These are phyloP conservation scores for Boloria selene DNA, from an alignment of 2,888 invertebrate species.

Conservation along the genomic window DNA sequence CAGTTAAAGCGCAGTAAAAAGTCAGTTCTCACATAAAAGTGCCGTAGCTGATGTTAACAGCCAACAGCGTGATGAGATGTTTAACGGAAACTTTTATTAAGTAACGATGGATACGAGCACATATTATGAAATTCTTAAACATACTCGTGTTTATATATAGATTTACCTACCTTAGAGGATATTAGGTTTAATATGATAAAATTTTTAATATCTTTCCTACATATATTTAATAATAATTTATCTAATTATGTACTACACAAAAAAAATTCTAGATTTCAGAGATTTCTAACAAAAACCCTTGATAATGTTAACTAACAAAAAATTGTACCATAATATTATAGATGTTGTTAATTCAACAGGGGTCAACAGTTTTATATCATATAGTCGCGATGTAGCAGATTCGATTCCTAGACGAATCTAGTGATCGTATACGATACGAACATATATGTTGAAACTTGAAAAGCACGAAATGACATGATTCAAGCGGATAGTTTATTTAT, in stretches of 20 bases:
- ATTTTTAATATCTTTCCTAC: conserved; percentile 26
- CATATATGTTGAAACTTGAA: too few relatives aligned
- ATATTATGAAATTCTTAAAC: conserved; percentile 23
- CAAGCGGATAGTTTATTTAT: too few relatives aligned
- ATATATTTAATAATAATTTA: too few relatives aligned
- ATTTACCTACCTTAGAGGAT: conserved; percentile 21
- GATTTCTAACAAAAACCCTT: too few relatives aligned
- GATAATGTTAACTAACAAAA: conserved; percentile 15
- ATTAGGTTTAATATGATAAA: conserved; percentile 38
- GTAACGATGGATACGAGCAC: conserved; percentile 16
- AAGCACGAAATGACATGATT: too few relatives aligned
- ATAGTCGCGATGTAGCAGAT: too few relatives aligned
- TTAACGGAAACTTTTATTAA: conserved; percentile 38
- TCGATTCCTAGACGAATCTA: too few relatives aligned
- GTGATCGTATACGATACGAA: too few relatives aligned
- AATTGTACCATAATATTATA: background rate
- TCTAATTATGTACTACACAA: too few relatives aligned
- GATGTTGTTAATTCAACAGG: too few relatives aligned
- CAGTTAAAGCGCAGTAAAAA: conserved; percentile 51
- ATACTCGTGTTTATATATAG: conserved; percentile 22
- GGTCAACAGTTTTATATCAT: too few relatives aligned
- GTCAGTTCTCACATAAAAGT: conserved; percentile 51
- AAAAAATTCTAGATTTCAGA: too few relatives aligned
- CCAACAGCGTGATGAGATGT: conserved; percentile 57
- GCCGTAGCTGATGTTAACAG: conserved; percentile 49